Conservation (phyloP, 2,113 vertebrate species). For the Halichoeres trimaculatus region DNA sequence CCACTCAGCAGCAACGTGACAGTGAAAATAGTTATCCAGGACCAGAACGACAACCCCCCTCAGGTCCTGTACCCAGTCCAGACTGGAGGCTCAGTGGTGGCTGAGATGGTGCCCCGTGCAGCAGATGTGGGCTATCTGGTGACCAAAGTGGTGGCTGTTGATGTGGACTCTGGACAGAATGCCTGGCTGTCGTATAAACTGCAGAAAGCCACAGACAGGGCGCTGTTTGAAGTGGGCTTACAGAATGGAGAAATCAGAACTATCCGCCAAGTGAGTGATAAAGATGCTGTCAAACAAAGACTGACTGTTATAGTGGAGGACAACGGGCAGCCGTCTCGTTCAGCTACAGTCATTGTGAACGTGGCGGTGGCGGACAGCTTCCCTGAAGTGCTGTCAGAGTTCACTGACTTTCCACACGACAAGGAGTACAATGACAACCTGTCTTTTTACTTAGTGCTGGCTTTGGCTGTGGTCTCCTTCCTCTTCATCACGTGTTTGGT, state of each 20-base stretch:
- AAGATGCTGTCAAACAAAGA: constrained; percentile 27
- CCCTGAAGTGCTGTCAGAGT: no score
- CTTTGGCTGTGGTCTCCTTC: neutral
- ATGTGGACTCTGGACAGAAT: constrained; percentile 16
- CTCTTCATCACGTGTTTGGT: neutral
- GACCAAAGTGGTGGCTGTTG: constrained; percentile 10
- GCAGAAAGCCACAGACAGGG: constrained; percentile 1
- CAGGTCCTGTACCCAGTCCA: constrained; percentile 10
- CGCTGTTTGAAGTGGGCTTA: neutral
- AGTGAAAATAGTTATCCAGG: neutral
- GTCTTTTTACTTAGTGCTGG: constrained; percentile 1
- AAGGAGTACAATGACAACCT: no score
- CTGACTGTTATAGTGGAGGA: no score
- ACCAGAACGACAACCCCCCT: constrained; percentile 11
- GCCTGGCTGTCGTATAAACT: neutral
- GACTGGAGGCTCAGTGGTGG: constrained; percentile 6
- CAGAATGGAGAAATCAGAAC: constrained; percentile 37
- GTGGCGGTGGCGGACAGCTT: no score
- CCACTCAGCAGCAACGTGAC: constrained; percentile 29
- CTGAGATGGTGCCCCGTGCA: constrained; percentile 11
- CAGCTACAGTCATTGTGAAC: no score
- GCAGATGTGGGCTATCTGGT: constrained; percentile 13
- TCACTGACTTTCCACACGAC: no score
- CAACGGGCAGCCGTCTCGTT: no score
- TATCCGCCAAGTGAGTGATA: constrained; percentile 31